phyloP scores from a whole-genome alignment of 53 echinoderm and acorn worm species.

The Henricia sp. region DNA sequence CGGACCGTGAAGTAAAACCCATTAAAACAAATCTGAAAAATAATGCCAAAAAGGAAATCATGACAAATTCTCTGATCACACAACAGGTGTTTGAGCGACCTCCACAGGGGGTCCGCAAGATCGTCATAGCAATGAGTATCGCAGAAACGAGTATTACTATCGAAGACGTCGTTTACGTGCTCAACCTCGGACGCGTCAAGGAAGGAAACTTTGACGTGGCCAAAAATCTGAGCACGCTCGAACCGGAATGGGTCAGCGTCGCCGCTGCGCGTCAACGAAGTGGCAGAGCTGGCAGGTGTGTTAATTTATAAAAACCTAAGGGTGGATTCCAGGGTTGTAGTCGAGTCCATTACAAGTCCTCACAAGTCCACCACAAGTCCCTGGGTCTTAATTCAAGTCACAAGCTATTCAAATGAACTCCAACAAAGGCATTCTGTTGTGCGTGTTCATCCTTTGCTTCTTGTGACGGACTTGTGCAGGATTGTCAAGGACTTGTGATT shows the following conservation, averaged over 20 bases:
- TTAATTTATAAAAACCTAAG: neutral
- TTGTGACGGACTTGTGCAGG: neutral
- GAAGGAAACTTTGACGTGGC: constrained; percentile 91
- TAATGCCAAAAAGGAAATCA: too few relatives aligned
- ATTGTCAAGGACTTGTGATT: too few relatives aligned
- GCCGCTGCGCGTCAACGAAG: constrained; percentile 87
- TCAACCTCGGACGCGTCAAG: constrained; percentile 86
- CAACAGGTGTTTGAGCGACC: constrained; percentile 94
- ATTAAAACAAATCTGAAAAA: too few relatives aligned
- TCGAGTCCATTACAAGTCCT: neutral
- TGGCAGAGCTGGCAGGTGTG: constrained; percentile 90
- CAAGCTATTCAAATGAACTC: neutral
- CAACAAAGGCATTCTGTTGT: neutral
- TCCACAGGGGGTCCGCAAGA: constrained; percentile 85
- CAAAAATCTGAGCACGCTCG: constrained; percentile 85
- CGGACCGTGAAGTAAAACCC: too few relatives aligned
- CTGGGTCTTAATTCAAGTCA: too few relatives aligned
- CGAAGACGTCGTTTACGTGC: constrained; percentile 93
- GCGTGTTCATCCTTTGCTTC: neutral
- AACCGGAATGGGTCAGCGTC: constrained; percentile 93
- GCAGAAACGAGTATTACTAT: constrained; percentile 99
- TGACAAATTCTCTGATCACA: neutral
- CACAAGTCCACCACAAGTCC: neutral
- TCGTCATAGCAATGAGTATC: constrained; percentile 96
- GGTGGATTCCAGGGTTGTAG: neutral